Base-by-base conservation (phyloP, 2,113 vertebrate species). In the Aegithalos caudatus region DNA sequence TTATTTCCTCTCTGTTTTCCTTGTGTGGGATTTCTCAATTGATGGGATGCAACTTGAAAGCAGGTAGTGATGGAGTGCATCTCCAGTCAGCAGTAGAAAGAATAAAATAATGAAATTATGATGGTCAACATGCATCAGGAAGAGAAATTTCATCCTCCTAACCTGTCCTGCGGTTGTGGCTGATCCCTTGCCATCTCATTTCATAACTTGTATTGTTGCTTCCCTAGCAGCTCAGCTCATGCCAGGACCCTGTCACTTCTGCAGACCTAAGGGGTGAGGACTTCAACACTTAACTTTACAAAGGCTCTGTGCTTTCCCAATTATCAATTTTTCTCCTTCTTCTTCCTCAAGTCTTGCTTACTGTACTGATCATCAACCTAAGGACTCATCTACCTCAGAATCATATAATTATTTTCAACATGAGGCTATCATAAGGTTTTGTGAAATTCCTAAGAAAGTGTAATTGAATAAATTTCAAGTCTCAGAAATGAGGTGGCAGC, bases 1-100 rank as follows among this genome's bases (percentile, higher is more conserved):
- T 81, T 94, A 76, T 91, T 91, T 95, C 77, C 77, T 54, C 69
- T 84, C 89, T 48, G 27, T 64, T 94, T 48, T 81, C 33, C 56
- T 89, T 74, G 48, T 60, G 38, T 86, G 61, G 38, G 58, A 54
- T 91, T 87, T 86, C 80, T 94, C 48, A 53, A 2, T 19, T 89
- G 65, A 73, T 77, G 31, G 42, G 38, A 38, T 86, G 67, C 72
- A 93, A 76, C 40, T 29, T 10, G 0, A 72, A 80, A 88, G 74
- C 40, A 66, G 40, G 54, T 76, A 87, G 56, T 48, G 62, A 62
- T 57, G 70, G 51, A 94, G 47, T 13, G 7, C 70, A 56, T 74
- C 64, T 88, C 62, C 53, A 57, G 33, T 92, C 25, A 54, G 58
- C 45, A 73, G 58, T 2, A 70, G 47, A 72, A 71, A 90, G 35